Conservation (phyloP, 2,888 invertebrate species). For the Melanargia galathea region DNA sequence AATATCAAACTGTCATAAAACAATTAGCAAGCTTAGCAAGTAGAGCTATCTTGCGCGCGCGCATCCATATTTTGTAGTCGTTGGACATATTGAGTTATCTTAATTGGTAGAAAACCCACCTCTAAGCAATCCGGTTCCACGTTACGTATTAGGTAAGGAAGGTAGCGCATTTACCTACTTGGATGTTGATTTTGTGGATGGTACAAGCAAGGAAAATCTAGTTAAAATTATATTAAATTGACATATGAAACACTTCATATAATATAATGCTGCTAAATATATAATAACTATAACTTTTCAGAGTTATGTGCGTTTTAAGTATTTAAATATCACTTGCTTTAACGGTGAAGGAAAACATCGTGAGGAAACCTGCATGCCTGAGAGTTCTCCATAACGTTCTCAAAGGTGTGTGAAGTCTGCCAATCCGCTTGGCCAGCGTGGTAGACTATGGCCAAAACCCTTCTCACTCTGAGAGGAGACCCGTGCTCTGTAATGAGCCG, state of each 20-base stretch:
- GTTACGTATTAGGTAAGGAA: constrained; percentile 17
- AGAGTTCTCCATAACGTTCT: no score
- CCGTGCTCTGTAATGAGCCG: no score
- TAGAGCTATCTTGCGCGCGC: constrained; percentile 52
- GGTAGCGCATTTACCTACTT: constrained; percentile 19
- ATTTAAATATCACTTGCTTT: no score
- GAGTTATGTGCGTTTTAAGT: no score
- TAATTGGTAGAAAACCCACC: constrained; percentile 56
- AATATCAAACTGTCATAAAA: constrained; percentile 43
- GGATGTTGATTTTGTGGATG: background rate
- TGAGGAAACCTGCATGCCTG: no score
- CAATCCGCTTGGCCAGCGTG: no score
- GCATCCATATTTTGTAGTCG: constrained; percentile 57
- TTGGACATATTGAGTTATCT: constrained; percentile 65
- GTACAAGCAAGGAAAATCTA: background rate
- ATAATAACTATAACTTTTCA: no score
- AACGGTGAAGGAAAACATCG: no score
- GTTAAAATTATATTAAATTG: constrained; percentile 31
- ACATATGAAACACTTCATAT: background rate
- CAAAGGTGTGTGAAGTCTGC: no score
- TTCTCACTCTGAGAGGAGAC: no score
- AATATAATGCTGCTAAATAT: no score
- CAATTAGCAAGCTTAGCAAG: constrained; percentile 51
- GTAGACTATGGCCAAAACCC: no score
- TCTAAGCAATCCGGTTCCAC: constrained; percentile 42